phyloP scores from a whole-genome alignment of 2,113 vertebrate genomes.

The Zosterops hypoxanthus region DNA sequence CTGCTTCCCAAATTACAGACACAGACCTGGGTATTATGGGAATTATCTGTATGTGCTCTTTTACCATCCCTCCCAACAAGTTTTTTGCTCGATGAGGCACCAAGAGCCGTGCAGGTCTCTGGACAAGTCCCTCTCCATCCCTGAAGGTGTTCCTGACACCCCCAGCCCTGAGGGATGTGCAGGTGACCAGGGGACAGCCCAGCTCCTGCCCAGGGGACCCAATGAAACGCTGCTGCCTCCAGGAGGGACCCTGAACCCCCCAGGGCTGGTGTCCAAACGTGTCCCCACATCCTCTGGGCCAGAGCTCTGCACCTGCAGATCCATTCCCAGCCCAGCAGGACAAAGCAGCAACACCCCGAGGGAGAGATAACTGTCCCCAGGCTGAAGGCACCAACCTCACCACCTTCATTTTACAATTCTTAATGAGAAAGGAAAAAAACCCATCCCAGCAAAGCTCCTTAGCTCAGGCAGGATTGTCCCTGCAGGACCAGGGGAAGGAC shows the following conservation, averaged over 20 bases:
- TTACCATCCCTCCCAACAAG: neutral
- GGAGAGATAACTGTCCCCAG: neutral
- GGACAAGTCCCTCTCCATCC: accelerated
- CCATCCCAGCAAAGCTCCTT: neutral
- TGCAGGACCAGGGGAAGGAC: neutral
- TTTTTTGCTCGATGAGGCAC: neutral
- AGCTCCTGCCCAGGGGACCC: neutral
- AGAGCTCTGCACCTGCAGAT: neutral
- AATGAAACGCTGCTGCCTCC: neutral
- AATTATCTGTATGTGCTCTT: neutral
- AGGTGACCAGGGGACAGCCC: neutral
- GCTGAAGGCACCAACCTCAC: neutral
- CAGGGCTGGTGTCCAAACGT: accelerated
- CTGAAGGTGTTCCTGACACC: neutral
- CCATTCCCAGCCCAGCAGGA: accelerated
- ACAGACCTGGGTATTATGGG: accelerated
- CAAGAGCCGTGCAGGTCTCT: neutral
- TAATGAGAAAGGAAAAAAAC: accelerated
- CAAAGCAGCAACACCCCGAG: accelerated
- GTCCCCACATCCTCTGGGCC: neutral
- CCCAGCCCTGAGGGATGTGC: accelerated
- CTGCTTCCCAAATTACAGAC: neutral
- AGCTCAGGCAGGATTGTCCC: neutral
- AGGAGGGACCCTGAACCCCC: accelerated
- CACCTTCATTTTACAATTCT: accelerated